Percentiles rank a stretch among this genome's conserved stretches.
Conservation (phyloP, 1,140 invertebrate genomes). For the Diprion similis region DNA sequence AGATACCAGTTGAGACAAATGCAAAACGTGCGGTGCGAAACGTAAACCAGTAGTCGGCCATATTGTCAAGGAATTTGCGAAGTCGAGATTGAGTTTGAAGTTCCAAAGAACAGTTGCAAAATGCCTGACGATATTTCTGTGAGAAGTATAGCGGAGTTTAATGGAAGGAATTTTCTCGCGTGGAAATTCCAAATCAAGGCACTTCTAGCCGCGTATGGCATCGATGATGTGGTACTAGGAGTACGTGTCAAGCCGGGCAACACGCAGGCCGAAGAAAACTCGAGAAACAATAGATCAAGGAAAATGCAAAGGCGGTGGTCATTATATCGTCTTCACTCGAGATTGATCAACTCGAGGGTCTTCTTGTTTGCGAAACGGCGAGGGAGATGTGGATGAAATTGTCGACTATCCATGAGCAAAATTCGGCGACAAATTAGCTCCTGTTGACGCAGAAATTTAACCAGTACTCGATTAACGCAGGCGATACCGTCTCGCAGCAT, state of each 20-base stretch:
- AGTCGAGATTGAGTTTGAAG: neutral
- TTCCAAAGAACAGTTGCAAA: neutral
- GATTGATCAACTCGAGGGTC: conserved; percentile 14
- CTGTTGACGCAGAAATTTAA: conserved; percentile 26
- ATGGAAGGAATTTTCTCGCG: conserved; percentile 28
- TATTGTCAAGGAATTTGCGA: neutral
- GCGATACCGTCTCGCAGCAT: conserved; percentile 11
- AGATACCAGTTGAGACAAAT: no score
- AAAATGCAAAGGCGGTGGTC: conserved; percentile 23
- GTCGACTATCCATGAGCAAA: conserved; percentile 22
- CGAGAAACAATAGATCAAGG: conserved; percentile 16
- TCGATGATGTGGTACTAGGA: conserved; percentile 22
- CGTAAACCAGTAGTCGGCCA: no score
- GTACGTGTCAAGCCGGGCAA: conserved; percentile 21
- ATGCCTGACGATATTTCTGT: conserved; percentile 20
- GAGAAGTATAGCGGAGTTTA: conserved; percentile 25
- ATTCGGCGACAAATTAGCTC: conserved; percentile 21
- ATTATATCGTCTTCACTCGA: conserved; percentile 7
- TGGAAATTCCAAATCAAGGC: conserved; percentile 30
- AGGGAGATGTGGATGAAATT: conserved; percentile 30
- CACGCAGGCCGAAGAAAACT: neutral
- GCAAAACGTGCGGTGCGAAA: neutral
- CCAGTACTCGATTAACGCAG: conserved; percentile 22
- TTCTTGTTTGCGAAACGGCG: conserved; percentile 24
- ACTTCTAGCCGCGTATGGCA: conserved; percentile 21